Percentiles rank a stretch among this genome's conserved stretches.
phyloP scores from a whole-genome alignment of 2,113 vertebrate species.

The Mirounga angustirostris region DNA sequence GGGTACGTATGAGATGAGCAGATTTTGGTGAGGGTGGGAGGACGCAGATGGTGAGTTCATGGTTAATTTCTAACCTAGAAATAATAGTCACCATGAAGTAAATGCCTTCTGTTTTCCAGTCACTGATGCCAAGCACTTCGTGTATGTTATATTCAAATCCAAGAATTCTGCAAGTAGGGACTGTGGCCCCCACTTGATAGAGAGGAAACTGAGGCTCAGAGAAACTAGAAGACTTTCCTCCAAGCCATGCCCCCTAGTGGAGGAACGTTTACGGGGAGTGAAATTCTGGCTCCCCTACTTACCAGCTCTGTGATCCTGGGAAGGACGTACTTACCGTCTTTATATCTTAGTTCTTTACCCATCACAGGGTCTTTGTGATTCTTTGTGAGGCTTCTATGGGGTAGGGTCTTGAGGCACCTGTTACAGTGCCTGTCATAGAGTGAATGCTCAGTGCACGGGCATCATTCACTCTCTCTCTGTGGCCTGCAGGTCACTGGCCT shows the following conservation, averaged over 20 bases:
- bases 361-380: not conserved
- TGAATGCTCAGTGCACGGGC: rapidly evolving
- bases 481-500: not conserved
- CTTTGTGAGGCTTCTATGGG: not conserved
- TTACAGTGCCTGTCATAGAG: rapidly evolving
- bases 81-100: not conserved
- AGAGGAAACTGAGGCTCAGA: not conserved
- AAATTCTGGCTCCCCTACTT: not conserved
- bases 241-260: not conserved
- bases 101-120: not conserved
- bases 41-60: too few species aligned
- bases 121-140: not conserved
- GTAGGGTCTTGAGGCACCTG: not conserved
- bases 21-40: not conserved
- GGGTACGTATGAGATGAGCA: not conserved
- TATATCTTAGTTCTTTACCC: not conserved
- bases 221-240: not conserved
- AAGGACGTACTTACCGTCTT: not conserved
- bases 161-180: not conserved
- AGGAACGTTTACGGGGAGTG: not conserved
- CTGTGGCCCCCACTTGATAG: not conserved
- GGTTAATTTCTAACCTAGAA: not conserved
- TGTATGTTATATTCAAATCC: not conserved
- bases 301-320: not conserved
- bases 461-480: not conserved